Base-by-base conservation (phyloP, 1,140 invertebrate species). In the Drosophila mayri region DNA sequence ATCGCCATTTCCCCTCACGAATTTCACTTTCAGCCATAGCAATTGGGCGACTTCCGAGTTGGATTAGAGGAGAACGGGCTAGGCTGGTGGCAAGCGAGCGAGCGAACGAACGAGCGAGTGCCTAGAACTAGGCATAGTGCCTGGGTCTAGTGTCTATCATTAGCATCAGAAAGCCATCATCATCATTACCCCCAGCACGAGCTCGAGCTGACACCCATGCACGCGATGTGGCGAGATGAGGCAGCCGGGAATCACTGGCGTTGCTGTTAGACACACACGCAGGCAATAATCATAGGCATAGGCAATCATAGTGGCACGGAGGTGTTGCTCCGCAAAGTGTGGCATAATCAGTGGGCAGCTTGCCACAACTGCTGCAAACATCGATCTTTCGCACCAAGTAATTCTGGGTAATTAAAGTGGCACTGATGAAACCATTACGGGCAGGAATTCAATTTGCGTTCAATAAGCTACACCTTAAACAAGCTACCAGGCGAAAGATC, bases 161-260 rank as follows among this genome's bases (percentile, higher is more conserved):
- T 90, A 88, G 68, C 85, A 88, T 88, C 85, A 85, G 78, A 88
- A 88, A 85, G 86, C 84, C 81, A 88, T 88, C 84, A 88, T 88
- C 84, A 88, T 88, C 84, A 88, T 90, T 88, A 88, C 61, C 75
- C 50, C 62, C 55, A 78, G 84, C 85, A 70, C 61, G 58, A 81
- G 84, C 84, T 90, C 84, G 81, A 81, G 84, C 87, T 75, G 64
- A 61, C 85, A 79, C 73, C 75, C 72, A 41, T 76, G 85, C 84
- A 88, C 84, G 84, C 84, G 84, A 88, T 90, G 70, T 77, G 78
- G 81, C 84, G 85, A 86, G 84, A 88, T 90, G 70, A 67, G 66
- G 59, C 84, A 86, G 78, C 68, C 74, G 61, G 43, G 59, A 59
- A 47, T 65, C 76, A 61, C 50, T 77, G 49, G 40, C 25, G 28